Evolutionary conservation across 2,797 vertebrate species (phyloP).

Genomic region (Sebastes hubbsi): DNA sequence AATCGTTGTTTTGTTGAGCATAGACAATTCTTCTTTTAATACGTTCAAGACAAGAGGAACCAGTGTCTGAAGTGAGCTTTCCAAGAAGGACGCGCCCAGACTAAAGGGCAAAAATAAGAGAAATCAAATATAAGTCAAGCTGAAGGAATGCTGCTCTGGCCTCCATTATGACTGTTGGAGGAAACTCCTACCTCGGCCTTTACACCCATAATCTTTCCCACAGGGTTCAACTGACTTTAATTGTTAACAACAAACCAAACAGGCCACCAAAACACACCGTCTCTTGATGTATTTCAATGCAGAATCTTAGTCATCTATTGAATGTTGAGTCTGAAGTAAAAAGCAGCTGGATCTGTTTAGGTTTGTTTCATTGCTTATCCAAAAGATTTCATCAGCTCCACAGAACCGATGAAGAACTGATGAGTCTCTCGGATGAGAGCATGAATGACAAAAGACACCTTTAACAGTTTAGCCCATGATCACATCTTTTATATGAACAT

Average conservation of each 20-base stretch:
- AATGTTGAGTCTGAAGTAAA: background rate
- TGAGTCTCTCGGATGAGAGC: background rate
- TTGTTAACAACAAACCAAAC: conserved; percentile 9
- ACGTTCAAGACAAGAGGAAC: background rate
- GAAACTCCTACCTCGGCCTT: conserved; percentile 24
- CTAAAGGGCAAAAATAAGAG: conserved; percentile 13
- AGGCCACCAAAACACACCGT: background rate
- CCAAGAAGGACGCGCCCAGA: background rate
- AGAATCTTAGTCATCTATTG: background rate
- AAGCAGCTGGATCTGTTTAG: conserved; percentile 1
- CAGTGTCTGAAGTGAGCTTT: background rate
- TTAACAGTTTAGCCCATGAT: background rate
- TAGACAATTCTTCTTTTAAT: background rate
- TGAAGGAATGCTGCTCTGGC: conserved; percentile 46
- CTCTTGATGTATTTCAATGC: background rate
- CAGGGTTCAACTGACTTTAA: background rate
- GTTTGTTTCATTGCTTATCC: background rate
- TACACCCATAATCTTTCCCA: conserved; percentile 22
- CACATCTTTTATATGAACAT: background rate
- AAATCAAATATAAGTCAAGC: conserved; percentile 39
- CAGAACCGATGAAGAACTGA: background rate
- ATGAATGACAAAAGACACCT: background rate
- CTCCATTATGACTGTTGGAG: conserved; percentile 33
- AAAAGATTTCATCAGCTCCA: background rate
- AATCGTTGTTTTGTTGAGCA: background rate